Evolutionary conservation across 2,888 invertebrate species (phyloP).

Genomic region (Tenthredo notha): DNA sequence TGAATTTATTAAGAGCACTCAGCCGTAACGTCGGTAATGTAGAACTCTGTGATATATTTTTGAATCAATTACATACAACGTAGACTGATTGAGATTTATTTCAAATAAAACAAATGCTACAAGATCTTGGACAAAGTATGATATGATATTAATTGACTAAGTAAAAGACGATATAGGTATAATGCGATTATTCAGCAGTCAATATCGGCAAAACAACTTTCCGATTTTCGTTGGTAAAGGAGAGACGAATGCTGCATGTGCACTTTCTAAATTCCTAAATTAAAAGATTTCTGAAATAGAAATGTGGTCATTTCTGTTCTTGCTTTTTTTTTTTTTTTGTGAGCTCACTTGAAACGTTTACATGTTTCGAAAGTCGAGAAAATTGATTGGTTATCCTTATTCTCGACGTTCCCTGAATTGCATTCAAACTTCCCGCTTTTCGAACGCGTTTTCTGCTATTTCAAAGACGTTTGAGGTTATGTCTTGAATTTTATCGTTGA

Average conservation of each 20-base stretch:
- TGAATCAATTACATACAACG: not conserved
- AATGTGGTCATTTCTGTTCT: not conserved
- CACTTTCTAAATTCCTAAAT: no score
- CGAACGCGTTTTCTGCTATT: not conserved
- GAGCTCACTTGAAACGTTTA: not conserved
- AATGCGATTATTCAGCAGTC: not conserved
- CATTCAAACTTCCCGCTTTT: not conserved
- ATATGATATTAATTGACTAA: no score
- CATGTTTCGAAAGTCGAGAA: not conserved
- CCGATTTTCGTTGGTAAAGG: not conserved
- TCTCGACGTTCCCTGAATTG: not conserved
- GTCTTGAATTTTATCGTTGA: not conserved
- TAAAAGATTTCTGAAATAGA: not conserved
- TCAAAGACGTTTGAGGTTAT: slow-evolving; percentile 3
- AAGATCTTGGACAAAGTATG: not conserved
- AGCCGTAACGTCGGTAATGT: not conserved
- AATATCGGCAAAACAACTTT: not conserved
- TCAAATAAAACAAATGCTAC: not conserved
- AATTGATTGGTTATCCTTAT: not conserved
- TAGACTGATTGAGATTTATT: not conserved
- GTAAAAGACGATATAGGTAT: no score
- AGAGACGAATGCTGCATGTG: no score
- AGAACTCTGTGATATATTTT: not conserved
- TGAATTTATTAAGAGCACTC: not conserved
- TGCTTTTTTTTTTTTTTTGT: not conserved